Percentiles rank a stretch among this genome's conserved stretches.
Conservation (phyloP, 2,797 vertebrate genomes). For the Manis pentadactyla region DNA sequence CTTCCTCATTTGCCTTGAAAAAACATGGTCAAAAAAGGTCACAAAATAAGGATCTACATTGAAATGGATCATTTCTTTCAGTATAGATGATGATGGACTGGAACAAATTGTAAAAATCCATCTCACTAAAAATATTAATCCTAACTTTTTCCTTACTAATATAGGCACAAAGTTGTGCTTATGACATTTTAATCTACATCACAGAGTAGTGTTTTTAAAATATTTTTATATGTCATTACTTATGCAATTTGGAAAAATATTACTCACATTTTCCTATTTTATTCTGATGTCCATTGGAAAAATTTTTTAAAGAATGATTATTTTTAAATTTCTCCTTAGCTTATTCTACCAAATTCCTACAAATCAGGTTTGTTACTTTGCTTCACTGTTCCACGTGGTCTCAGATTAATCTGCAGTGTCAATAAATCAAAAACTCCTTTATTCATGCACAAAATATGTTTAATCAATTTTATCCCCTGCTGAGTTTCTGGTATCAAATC, state of each 20-base stretch:
- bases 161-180: neutral
- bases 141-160: neutral
- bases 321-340: conserved; percentile 53
- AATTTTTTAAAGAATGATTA: neutral
- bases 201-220: neutral
- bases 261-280: neutral
- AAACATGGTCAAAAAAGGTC: neutral
- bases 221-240: neutral
- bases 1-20: neutral
- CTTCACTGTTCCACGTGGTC: conserved; percentile 70
- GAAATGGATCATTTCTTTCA: neutral
- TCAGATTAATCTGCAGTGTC: conserved; percentile 82
- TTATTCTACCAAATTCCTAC: conserved; percentile 70
- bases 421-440: conserved; percentile 85
- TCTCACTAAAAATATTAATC: neutral
- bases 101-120: neutral
- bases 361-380: conserved; percentile 72
- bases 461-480: conserved; percentile 83
- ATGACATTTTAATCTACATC: neutral
- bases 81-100: neutral
- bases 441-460: conserved; percentile 79
- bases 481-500: conserved; percentile 80
- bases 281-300: conserved; percentile 4
- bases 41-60: neutral
- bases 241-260: neutral